phyloP scores from a whole-genome alignment of 1,140 invertebrate species.

The Metopolophium dirhodum region DNA sequence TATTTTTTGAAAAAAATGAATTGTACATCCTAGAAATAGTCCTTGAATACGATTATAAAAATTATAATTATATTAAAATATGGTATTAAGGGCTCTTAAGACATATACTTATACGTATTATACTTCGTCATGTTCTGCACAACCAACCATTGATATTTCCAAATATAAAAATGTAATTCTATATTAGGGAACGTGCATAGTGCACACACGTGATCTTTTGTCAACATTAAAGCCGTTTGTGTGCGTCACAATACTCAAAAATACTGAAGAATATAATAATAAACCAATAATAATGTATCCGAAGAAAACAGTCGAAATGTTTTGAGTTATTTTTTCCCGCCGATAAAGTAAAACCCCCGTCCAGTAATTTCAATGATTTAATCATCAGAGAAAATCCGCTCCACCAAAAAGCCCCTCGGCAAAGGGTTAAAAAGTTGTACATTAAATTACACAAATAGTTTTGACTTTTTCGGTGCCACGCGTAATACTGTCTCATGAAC shows the following conservation, averaged over 20 bases:
- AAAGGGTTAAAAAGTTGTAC: constrained; percentile 42
- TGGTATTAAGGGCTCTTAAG: too few relatives aligned
- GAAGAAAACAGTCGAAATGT: neutral
- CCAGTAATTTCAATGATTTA: constrained; percentile 1
- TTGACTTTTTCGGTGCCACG: constrained; percentile 1
- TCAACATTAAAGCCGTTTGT: neutral
- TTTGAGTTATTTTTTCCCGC: neutral
- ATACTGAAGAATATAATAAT: neutral
- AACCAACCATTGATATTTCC: too few relatives aligned
- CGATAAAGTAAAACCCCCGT: neutral
- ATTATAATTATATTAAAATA: too few relatives aligned
- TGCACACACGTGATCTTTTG: neutral
- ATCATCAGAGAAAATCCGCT: neutral
- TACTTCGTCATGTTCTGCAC: too few relatives aligned
- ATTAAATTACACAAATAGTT: constrained; percentile 37
- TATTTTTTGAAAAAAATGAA: too few relatives aligned
- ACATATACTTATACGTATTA: too few relatives aligned
- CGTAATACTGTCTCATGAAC: neutral
- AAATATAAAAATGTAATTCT: too few relatives aligned
- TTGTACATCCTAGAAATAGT: too few relatives aligned
- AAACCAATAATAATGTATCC: neutral
- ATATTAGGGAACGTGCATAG: neutral
- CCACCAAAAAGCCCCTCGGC: too few relatives aligned
- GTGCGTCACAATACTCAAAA: neutral
- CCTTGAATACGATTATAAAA: too few relatives aligned